Base-by-base conservation (phyloP, 2,113 vertebrate species). In the Platysteira castanea region DNA sequence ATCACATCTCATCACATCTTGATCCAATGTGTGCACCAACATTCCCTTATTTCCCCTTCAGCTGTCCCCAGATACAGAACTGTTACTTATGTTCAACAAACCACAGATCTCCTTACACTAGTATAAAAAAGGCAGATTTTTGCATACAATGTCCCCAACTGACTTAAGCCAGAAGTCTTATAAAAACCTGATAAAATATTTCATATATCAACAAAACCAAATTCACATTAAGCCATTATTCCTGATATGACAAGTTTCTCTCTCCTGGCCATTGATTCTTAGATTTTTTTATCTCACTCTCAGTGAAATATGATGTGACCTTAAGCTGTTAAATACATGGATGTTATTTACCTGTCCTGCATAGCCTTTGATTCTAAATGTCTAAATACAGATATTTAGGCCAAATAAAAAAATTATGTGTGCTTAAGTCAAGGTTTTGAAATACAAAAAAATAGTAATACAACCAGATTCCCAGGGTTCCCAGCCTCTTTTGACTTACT, bases 1-100 rank as follows among this genome's bases (percentile, higher is more conserved):
- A 82, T 95, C 91, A 92, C 93, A 96, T 96, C 91, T 94, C 96
- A 76, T 95, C 77, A 95, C 94, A 95, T 95, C 91, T 95, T 97
- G 95, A 97, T 87, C 89, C 91, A 97, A 93, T 95, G 94, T 94
- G 89, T 69, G 74, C 84, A 73, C 56, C 80, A 93, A 53, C 64
- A 90, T 50, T 39, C 70, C 77, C 59, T 89, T 87, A 71, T 17
- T 82, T 60, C 77, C 93, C 56, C 50, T 33, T 83, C 49, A 82
- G 82, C 65, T 60, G 24, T 49, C 53, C 60, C 56, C 61, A 89
- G 50, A 86, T 63, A 92, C 47, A 81, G 31, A 82, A 84, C 87
- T 79, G 80, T 17, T 82, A 60, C 21, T 60, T 28, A 52, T 18
- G 31, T 42, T 83, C 89, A 84, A 56, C 75, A 88, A 94, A 89